These are phyloP conservation scores for Drosophila kohkoa DNA, from an alignment of 1,140 invertebrate genomes.

Conservation along the genomic window DNA sequence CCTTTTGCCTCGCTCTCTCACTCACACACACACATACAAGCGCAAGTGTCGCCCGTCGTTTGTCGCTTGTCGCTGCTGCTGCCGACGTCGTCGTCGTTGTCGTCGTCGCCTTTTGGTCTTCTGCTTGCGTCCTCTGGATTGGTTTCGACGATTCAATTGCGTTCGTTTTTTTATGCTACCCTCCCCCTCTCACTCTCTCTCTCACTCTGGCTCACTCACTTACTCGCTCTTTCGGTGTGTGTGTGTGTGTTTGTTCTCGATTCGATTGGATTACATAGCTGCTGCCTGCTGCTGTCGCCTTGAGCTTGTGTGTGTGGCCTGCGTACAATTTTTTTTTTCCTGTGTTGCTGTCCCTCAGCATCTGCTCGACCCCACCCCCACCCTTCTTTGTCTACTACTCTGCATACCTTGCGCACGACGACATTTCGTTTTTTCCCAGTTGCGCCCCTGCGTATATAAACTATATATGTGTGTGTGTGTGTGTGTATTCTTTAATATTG, in stretches of 20 bases:
- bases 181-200: constrained; percentile 32
- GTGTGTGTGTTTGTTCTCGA: constrained; percentile 60
- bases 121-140: constrained; percentile 76
- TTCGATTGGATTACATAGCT: constrained; percentile 81
- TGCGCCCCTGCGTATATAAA: constrained; percentile 44
- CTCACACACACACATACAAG: not conserved
- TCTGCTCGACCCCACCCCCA: constrained; percentile 39
- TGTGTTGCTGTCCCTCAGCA: constrained; percentile 61
- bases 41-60: constrained; percentile 46
- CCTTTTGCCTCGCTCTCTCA: constrained; percentile 16
- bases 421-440: constrained; percentile 74
- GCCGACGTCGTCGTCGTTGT: constrained; percentile 18
- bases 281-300: constrained; percentile 12
- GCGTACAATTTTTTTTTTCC: constrained; percentile 29
- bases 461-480: constrained; percentile 27
- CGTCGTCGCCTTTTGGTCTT: constrained; percentile 58
- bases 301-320: constrained; percentile 41
- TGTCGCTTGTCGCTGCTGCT: constrained; percentile 41
- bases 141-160: constrained; percentile 69
- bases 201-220: constrained; percentile 4
- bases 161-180: constrained; percentile 71
- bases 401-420: constrained; percentile 34
- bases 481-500: constrained; percentile 77
- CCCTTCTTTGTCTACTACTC: not conserved
- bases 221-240: constrained; percentile 8